A percentile compares a stretch with the other conserved stretches of the same genome.
Conservation (phyloP, 2,888 invertebrate genomes). For the Heliconius charithonia region DNA sequence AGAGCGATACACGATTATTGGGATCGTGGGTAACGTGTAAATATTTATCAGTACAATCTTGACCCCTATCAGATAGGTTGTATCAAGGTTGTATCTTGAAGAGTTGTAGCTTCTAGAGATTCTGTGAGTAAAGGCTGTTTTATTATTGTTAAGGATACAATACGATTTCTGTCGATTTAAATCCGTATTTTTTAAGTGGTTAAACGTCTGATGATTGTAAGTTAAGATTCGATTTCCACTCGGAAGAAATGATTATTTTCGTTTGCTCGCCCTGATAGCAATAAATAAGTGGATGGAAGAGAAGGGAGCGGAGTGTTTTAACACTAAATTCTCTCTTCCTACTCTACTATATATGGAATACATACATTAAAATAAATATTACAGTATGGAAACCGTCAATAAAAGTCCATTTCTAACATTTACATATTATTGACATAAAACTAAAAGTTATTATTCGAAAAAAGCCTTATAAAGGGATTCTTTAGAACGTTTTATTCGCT, state of each 20-base stretch:
- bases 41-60: slow-evolving; percentile 22
- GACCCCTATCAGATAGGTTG: slow-evolving; percentile 2
- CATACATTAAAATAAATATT: no score
- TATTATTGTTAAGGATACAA: background rate
- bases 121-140: background rate
- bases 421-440: background rate
- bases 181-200: no score
- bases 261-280: no score
- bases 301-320: no score
- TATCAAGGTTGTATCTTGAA: background rate
- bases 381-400: no score
- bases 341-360: no score
- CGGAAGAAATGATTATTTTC: background rate
- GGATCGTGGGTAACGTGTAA: slow-evolving; percentile 19
- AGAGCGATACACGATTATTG: slow-evolving; percentile 24
- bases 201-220: no score
- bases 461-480: slow-evolving; percentile 3
- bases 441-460: background rate
- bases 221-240: no score
- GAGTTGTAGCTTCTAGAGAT: background rate
- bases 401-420: background rate
- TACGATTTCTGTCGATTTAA: background rate
- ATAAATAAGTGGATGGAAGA: no score
- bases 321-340: no score
- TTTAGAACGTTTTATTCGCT: slow-evolving; percentile 16